Conservation (phyloP, 2,888 invertebrate genomes). For the Philaethria dido region DNA sequence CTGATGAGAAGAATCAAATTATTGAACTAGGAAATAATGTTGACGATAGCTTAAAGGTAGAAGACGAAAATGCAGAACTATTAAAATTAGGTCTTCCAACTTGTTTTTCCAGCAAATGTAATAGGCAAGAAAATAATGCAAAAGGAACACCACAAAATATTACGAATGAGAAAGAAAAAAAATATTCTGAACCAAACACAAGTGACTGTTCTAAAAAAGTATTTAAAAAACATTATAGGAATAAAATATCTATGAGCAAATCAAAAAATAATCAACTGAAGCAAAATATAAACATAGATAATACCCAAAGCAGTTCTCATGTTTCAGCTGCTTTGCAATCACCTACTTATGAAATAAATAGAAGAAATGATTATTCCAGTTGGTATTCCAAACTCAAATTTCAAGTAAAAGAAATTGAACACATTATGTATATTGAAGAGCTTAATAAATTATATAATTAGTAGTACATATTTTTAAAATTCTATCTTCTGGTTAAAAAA, state of each 20-base stretch:
- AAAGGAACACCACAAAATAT: background rate
- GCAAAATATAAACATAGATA: background rate
- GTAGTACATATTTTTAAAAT: background rate
- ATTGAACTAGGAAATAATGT: conserved; percentile 19
- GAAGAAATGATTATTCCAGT: conserved; percentile 28
- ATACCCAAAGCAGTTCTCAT: background rate
- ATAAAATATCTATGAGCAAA: background rate
- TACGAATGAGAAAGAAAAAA: background rate
- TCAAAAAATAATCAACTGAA: background rate
- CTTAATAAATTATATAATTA: conserved; percentile 54
- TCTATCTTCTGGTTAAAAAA: background rate
- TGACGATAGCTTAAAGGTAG: background rate
- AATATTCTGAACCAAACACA: conserved; percentile 1
- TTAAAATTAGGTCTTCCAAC: conserved; percentile 55
- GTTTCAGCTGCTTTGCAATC: background rate
- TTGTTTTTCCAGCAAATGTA: conserved; percentile 50
- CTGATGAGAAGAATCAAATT: background rate
- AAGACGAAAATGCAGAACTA: conserved; percentile 18
- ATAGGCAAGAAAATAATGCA: conserved; percentile 43
- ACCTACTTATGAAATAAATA: background rate
- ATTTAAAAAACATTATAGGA: background rate
- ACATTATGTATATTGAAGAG: conserved; percentile 63
- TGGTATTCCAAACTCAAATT: conserved; percentile 69
- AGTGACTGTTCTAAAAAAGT: background rate
- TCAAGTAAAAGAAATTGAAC: conserved; percentile 60